A percentile compares a stretch with the other conserved stretches of the same genome.
phyloP scores from a whole-genome alignment of 2,888 invertebrate species.

The Troides aeacus region DNA sequence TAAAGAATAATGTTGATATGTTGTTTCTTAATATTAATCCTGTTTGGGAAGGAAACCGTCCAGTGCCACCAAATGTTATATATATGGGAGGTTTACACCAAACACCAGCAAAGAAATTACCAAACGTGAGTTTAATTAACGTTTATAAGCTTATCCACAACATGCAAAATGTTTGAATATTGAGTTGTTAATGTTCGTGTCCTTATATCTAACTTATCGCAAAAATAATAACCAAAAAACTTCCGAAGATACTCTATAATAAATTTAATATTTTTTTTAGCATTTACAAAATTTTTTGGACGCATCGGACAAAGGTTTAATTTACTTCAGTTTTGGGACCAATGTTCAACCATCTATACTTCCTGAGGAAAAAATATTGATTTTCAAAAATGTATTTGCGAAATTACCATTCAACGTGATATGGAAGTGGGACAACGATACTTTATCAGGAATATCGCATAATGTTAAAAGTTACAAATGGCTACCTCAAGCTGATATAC shows the following conservation, averaged over 20 bases:
- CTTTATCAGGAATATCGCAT: conserved; percentile 39
- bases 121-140: conserved; percentile 29
- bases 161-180: too few relatives aligned
- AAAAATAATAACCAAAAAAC: too few relatives aligned
- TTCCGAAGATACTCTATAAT: too few relatives aligned
- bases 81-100: conserved; percentile 35
- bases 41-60: conserved; percentile 5
- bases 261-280: conserved; percentile 37
- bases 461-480: conserved; percentile 49
- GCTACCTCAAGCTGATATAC: conserved; percentile 64
- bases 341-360: conserved; percentile 42
- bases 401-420: conserved; percentile 53
- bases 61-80: conserved; percentile 33
- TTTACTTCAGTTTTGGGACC: conserved; percentile 56
- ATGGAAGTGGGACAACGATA: conserved; percentile 60
- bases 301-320: conserved; percentile 52
- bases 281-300: conserved; percentile 54
- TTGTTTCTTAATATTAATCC: conserved; percentile 39
- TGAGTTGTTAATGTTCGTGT: too few relatives aligned
- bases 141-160: too few relatives aligned
- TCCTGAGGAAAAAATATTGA: conserved; percentile 38
- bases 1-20: conserved; percentile 30
- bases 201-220: too few relatives aligned
- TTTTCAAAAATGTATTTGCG: conserved; percentile 51
- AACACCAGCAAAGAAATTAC: conserved; percentile 38